These are phyloP conservation scores for Tetragonula clypearis DNA, from an alignment of 1,140 invertebrate genomes.

Conservation along the genomic window DNA sequence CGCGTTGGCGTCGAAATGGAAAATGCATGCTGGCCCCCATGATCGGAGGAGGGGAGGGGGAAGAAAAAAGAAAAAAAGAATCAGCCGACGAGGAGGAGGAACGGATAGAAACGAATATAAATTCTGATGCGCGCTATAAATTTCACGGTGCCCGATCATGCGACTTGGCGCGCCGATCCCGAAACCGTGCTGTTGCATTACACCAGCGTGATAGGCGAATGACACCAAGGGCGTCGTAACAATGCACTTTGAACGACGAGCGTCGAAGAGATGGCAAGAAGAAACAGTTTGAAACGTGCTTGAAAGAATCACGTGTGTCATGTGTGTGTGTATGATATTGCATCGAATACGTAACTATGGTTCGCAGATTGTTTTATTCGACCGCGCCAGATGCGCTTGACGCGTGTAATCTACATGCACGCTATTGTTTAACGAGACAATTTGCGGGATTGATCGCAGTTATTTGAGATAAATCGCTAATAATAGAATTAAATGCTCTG, in stretches of 20 bases:
- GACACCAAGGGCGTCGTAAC: slow-evolving; percentile 41
- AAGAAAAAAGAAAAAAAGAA: neutral
- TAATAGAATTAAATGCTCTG: neutral
- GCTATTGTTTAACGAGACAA: slow-evolving; percentile 5
- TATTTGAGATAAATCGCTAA: neutral
- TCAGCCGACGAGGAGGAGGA: neutral
- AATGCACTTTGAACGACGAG: slow-evolving; percentile 45
- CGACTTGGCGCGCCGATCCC: neutral
- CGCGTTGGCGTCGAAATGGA: neutral
- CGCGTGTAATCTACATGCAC: neutral
- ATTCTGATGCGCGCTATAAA: slow-evolving; percentile 23
- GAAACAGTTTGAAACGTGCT: neutral
- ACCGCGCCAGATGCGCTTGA: slow-evolving; percentile 7
- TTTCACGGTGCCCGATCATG: slow-evolving; percentile 12
- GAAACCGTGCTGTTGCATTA: neutral
- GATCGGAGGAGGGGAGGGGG: neutral
- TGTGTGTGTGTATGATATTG: neutral
- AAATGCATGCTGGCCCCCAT: slow-evolving; percentile 1
- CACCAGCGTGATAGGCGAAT: slow-evolving; percentile 31
- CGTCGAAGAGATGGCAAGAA: slow-evolving; percentile 20
- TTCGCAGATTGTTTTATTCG: slow-evolving; percentile 1
- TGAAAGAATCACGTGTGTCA: neutral
- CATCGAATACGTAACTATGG: neutral
- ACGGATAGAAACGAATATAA: slow-evolving; percentile 10
- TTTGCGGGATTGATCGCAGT: neutral